Evolutionary conservation across 2,797 vertebrate species (phyloP).

Genomic region (Pagetopsis macropterus): DNA sequence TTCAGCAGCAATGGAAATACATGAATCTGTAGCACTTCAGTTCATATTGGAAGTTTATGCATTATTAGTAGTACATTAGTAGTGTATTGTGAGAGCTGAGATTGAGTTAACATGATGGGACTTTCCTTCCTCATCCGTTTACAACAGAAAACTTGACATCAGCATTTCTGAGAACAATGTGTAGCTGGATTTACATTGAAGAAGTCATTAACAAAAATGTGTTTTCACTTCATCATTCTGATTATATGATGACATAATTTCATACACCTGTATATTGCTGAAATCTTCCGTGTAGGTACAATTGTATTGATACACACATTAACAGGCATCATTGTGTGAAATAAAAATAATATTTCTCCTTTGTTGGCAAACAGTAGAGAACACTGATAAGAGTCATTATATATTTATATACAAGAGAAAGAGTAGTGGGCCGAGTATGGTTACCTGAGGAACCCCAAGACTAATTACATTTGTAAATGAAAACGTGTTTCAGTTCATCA

Average conservation of each 20-base stretch:
- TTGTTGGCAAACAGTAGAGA: not conserved
- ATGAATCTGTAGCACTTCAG: not conserved
- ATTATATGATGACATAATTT: not conserved
- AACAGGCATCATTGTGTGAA: too few species aligned
- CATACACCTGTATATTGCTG: too few species aligned
- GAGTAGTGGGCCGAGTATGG: not conserved
- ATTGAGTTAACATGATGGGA: not conserved
- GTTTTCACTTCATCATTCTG: not conserved
- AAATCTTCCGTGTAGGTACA: too few species aligned
- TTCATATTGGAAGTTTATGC: not conserved
- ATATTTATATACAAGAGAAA: not conserved
- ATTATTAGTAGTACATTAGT: not conserved
- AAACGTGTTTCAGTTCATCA: too few species aligned
- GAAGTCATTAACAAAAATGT: not conserved
- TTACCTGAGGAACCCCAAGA: not conserved
- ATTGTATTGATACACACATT: too few species aligned
- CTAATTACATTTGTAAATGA: too few species aligned
- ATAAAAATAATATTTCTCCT: too few species aligned
- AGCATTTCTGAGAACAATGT: slow-evolving; percentile 8
- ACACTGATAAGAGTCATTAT: not conserved
- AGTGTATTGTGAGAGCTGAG: not conserved
- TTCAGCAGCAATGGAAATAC: not conserved
- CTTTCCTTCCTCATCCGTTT: not conserved
- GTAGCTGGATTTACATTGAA: not conserved
- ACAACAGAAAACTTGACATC: not conserved